Base-by-base conservation (phyloP, 2,888 invertebrate genomes). In the Limnephilus auricula region DNA sequence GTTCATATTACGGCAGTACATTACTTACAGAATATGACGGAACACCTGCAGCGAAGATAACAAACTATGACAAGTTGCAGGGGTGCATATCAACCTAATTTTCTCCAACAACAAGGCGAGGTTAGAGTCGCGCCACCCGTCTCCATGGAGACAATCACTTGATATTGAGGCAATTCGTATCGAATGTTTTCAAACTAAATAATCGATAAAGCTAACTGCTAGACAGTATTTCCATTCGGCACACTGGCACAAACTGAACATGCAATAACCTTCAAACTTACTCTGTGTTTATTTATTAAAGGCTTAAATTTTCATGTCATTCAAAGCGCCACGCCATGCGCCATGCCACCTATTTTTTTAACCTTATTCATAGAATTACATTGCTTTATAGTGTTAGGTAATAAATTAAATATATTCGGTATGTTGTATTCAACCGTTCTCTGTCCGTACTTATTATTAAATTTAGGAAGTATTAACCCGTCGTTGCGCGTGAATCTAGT, bases 121-220 rank as follows among this genome's bases (percentile, higher is more conserved):
- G n/a, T 65, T n/a, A 25, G 1, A 65, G 65, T 65, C 65, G 65
- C n/a, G 9, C 65, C 65, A 18, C 34, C 25, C 15, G 89, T 89
- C 32, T 34, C 89, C 80, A 89, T 40, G 89, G 89, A 13, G 37
- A 89, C 45, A 80, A 32, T 34, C 82, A 40, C 34, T n/a, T 37
- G 45, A 13, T 85, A 40, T 85, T 85, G 30, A 6, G 30, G n/a
- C 30, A 30, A 45, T 85, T 85, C 85, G 40, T 30, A 45, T 40
- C n/a, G 25, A 85, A 85, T 40, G 85, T n/a, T 40, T 30, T 13
- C 85, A n/a, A 34, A 85, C 85, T n/a, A 40, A 45, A 85, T 85
- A 85, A 85, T 85, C 85, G 45, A 85, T 85, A 85, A 40, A 25
- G 25, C 65, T 65, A 9, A n/a, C 18, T 65, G 25, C 5, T 65